Evolutionary conservation across 2,113 vertebrate genomes (phyloP).

Genomic region (Hippocampus barbouri): DNA sequence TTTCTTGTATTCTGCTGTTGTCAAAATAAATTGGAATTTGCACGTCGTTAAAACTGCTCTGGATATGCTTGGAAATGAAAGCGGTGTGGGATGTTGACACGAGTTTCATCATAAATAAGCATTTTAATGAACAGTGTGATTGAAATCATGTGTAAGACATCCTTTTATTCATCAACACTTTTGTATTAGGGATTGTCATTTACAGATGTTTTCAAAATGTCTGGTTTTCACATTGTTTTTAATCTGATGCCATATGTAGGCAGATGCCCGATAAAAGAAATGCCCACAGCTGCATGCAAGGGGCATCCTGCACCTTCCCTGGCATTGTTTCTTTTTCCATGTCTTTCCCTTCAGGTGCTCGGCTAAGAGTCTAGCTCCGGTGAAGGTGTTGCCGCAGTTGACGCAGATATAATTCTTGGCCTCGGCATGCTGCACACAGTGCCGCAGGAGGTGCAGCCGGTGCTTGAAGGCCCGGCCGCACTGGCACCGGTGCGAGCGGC

Average conservation of each 20-base stretch:
- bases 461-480: constrained; percentile 70
- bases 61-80: constrained; percentile 37
- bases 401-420: constrained; percentile 70
- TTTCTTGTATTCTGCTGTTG: constrained; percentile 16
- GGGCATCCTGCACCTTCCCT: constrained; percentile 47
- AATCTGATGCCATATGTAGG: constrained; percentile 76
- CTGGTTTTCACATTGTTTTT: constrained; percentile 51
- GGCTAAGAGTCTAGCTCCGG: constrained; percentile 43
- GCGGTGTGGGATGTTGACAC: not conserved
- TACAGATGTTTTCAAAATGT: constrained; percentile 9
- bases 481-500: constrained; percentile 63
- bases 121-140: constrained; percentile 10
- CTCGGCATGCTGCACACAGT: constrained; percentile 73
- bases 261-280: constrained; percentile 67
- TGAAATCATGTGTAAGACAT: not conserved
- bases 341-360: constrained; percentile 37
- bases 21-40: constrained; percentile 53
- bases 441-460: constrained; percentile 72
- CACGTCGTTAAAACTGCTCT: constrained; percentile 36
- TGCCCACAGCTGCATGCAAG: constrained; percentile 73
- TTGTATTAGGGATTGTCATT: constrained; percentile 1
- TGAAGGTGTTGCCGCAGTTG: constrained; percentile 63
- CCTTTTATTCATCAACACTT: constrained; percentile 19
- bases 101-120: not conserved
- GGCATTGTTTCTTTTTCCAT: constrained; percentile 1